phyloP scores from a whole-genome alignment of 2,888 invertebrate genomes.

The Phortica okadai region DNA sequence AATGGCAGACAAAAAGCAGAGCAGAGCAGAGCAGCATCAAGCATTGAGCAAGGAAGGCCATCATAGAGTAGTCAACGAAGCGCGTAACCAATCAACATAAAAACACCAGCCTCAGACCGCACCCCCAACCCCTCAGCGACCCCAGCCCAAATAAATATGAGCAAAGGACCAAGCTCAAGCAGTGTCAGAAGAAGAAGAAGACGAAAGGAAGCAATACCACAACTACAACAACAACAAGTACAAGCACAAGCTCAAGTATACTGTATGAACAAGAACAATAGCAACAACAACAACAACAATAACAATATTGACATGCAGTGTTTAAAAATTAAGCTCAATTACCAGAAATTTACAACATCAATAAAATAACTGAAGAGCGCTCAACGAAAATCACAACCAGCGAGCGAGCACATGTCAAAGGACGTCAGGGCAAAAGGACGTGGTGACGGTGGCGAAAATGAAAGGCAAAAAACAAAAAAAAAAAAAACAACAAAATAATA shows the following conservation, averaged over 20 bases:
- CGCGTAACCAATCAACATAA: constrained; percentile 64
- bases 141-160: constrained; percentile 41
- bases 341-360: constrained; percentile 72
- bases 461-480: background rate
- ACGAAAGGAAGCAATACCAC: background rate
- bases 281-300: background rate
- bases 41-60: background rate
- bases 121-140: no score
- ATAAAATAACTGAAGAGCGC: constrained; percentile 70
- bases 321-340: constrained; percentile 71
- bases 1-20: constrained; percentile 25
- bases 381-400: constrained; percentile 61
- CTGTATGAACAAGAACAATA: background rate
- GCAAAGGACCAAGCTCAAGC: constrained; percentile 42
- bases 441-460: background rate
- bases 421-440: background rate
- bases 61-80: constrained; percentile 40
- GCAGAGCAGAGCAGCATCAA: background rate
- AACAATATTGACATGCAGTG: constrained; percentile 28
- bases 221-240: constrained; percentile 32
- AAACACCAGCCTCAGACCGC: constrained; percentile 52
- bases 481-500: background rate
- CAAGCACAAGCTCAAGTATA: background rate
- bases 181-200: constrained; percentile 20
- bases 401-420: constrained; percentile 32